Base-by-base conservation (phyloP, 2,888 invertebrate species). In the Dimorphilus gyrociliatus region DNA sequence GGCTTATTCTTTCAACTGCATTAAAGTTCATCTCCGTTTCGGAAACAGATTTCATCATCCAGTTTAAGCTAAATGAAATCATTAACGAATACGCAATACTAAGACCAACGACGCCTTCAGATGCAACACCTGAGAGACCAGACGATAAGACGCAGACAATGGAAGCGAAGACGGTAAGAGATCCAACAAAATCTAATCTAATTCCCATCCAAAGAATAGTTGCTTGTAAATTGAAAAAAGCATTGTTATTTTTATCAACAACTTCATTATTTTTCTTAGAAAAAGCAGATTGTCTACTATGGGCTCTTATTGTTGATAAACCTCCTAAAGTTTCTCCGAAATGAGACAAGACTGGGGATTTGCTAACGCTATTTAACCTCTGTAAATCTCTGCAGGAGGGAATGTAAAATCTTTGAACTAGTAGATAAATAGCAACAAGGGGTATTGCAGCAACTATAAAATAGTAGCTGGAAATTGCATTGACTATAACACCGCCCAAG, bases 11-110 rank as follows among this genome's bases (percentile, higher is more conserved):
- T 51, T 79, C 78, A 6, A 81, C 75, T 16, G 81, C 75, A 31
- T 76, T 76, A 64, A 81, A 73, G 55, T 78, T 77, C 69, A 77
- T 74, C 63, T 81, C 79, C 50, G 79, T 71, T 60, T 81, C 80
- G 4, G 80, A 74, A 44, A 78, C 69, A 57, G 77, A 75, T 60
- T 80, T 75, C 45, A 81, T 80, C 30, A 81, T 74, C 74, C 81
- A 81, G 55, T 80, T 80, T 35, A 82, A 69, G 64, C n/a, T n/a
- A 18, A 5, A 3, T 34, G 46, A 39, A 39, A 81, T 74, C 45
- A 81, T 66, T 29, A 81, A 69, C 24, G 80, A 75, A 65, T 81
- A 81, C 45, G 80, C 75, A 41, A 81, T 76, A 34, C 78, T 77
- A 44, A 81, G 63, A 1, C 81, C 81, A 28, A 80, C 75, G 45